Base-by-base conservation (phyloP, 2,113 vertebrate genomes). In the Paradoxurus hermaphroditus region DNA sequence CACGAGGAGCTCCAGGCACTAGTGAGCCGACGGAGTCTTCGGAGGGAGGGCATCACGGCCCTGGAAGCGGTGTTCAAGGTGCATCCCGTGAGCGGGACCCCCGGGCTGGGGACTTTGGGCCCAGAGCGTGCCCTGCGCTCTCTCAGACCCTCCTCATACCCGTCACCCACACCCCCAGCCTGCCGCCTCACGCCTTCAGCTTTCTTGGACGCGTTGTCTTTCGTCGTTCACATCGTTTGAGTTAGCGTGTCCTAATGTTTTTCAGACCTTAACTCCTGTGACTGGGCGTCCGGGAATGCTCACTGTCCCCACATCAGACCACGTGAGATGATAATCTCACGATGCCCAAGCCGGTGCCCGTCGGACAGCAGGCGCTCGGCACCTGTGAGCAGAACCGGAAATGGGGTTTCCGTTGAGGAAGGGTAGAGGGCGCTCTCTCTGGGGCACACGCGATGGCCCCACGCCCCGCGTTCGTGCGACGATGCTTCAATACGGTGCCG, bases 401-500 rank as follows among this genome's bases (percentile, higher is more conserved):
- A 27, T 5, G 29, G 44, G 31, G 63, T 44, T 34, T n/a, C 27
- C 10, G 1, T 12, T 0, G 10, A 29, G 36, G 75, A 41, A 46
- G 4, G 59, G 46, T 31, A 59, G 29, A 14, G 9, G 16, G 4
- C 11, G 10, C 36, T 70, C 1, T 86, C 44, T 73, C n/a, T 49
- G 87, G 81, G 81, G 29, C 18, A 25, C 7, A n/a, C 41, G 21
- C 1, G 4, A 62, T 3, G 10, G 44, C 31, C 23, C 67, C 63
- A 15, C 1, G 0, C 12, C 5, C 31, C 29, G 10, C 0, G 0
- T 41, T 19, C 72, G 27, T 49, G 46, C 46, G 2, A 23, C 23
- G 3, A 23, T 59, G 4, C 44, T 39, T n/a, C 18, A 29, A 31
- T 39, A 16, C 0, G 4, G 6, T 62, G 5, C 88, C n/a, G 78